These are phyloP conservation scores for Philereme transversata DNA, from an alignment of 2,888 invertebrate genomes.

Conservation along the genomic window DNA sequence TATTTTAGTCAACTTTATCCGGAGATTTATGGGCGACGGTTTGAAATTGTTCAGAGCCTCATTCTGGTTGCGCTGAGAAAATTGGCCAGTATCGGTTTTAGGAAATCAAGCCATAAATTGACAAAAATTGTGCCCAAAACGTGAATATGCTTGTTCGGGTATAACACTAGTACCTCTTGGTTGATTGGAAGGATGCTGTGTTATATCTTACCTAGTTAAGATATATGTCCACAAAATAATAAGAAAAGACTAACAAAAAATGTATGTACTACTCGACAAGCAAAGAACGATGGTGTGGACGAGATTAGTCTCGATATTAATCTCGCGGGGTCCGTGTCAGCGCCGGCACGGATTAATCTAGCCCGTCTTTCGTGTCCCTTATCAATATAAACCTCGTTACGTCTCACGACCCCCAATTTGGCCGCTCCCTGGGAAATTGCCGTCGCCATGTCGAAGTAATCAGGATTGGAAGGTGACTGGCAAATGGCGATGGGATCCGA, in stretches of 20 bases:
- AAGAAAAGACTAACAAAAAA: no score
- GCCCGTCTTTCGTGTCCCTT: conserved; percentile 45
- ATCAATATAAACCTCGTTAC: conserved; percentile 48
- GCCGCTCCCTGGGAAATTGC: conserved; percentile 44
- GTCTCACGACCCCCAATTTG: conserved; percentile 41
- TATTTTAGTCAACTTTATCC: conserved; percentile 22
- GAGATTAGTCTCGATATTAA: conserved; percentile 12
- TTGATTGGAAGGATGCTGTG: no score
- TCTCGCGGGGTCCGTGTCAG: not conserved
- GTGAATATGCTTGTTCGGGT: no score
- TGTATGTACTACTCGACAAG: not conserved
- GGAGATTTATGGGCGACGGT: no score
- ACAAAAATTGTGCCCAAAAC: no score
- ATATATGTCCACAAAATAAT: no score
- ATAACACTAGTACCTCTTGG: no score
- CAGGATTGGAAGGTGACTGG: conserved; percentile 33
- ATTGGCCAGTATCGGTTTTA: no score
- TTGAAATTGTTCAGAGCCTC: no score
- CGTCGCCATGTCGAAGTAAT: conserved; percentile 33
- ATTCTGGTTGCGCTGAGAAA: no score
- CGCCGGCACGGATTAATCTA: conserved; percentile 42
- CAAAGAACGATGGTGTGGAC: not conserved
- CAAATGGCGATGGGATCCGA: conserved; percentile 20
- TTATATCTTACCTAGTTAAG: no score
- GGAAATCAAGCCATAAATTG: no score